phyloP scores from a whole-genome alignment of 2,113 vertebrate genomes.

The Syngnathus floridae region DNA sequence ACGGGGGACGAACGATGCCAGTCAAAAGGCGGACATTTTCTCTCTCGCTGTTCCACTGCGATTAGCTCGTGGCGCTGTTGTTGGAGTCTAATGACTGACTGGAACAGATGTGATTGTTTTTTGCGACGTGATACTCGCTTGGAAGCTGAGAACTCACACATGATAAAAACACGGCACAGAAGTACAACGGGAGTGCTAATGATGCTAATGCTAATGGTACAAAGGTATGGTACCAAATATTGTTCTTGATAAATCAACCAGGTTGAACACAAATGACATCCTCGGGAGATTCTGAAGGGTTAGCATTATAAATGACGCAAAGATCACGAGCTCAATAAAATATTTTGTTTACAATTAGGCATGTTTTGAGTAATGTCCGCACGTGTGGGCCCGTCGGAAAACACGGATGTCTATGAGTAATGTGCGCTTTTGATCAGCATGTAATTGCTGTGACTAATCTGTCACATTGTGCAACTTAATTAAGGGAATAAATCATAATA shows the following conservation, averaged over 20 bases:
- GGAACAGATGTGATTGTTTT: constrained; percentile 47
- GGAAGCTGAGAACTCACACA: constrained; percentile 24
- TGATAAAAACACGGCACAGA: neutral
- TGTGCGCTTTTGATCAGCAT: constrained; percentile 27
- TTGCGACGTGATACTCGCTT: constrained; percentile 47
- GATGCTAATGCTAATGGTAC: neutral
- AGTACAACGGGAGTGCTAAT: neutral
- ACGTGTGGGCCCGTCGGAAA: neutral
- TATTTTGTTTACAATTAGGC: constrained; percentile 16
- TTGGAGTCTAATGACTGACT: constrained; percentile 52
- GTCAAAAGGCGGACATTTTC: constrained; percentile 23
- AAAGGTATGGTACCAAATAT: neutral
- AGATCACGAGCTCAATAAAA: neutral
- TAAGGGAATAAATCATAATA: constrained; percentile 52
- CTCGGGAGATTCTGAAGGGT: neutral
- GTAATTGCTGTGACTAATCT: constrained; percentile 44
- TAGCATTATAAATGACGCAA: neutral
- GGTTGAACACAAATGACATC: neutral
- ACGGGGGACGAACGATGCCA: constrained; percentile 1
- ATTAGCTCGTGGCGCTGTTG: constrained; percentile 41
- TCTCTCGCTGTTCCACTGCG: constrained; percentile 22
- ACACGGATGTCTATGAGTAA: constrained; percentile 10
- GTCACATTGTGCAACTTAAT: constrained; percentile 47
- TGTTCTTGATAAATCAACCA: neutral
- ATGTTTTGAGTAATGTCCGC: neutral